Evolutionary conservation across 2,797 vertebrate genomes (phyloP).

Genomic region (Megaceryle alcyon): DNA sequence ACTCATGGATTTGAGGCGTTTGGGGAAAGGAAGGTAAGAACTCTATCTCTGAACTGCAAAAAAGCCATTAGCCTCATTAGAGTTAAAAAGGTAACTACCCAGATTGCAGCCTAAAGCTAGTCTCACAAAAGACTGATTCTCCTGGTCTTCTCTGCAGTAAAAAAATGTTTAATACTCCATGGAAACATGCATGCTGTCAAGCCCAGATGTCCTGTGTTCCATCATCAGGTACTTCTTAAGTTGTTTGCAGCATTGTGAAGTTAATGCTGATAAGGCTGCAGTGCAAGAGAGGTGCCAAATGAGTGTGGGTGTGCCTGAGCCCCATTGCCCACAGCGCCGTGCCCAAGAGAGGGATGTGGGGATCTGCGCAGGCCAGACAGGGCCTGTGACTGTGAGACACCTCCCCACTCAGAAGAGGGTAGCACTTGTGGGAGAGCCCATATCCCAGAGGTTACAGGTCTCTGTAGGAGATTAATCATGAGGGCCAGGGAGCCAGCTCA

Average conservation of each 20-base stretch:
- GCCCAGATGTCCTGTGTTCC: not conserved
- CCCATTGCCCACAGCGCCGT: not conserved
- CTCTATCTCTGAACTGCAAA: not conserved
- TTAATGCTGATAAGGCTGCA: not conserved
- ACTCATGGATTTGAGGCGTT: not conserved
- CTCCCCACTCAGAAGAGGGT: not conserved
- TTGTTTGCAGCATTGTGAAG: not conserved
- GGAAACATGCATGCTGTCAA: not conserved
- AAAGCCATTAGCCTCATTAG: not conserved
- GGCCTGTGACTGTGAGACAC: not conserved
- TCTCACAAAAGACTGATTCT: not conserved
- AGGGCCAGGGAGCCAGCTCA: not conserved
- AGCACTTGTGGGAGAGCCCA: not conserved
- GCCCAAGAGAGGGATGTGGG: rapidly evolving
- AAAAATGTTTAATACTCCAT: not conserved
- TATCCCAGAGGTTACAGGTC: not conserved
- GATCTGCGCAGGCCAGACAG: rapidly evolving
- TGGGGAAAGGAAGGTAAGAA: not conserved
- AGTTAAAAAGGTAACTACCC: not conserved
- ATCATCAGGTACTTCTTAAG: not conserved
- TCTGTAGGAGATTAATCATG: not conserved
- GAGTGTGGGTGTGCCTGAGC: rapidly evolving
- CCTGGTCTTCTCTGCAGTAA: not conserved
- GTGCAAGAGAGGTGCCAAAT: not conserved
- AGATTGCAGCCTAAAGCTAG: not conserved